These are phyloP conservation scores for Dolichallabes microphthalmus DNA, from an alignment of 2,113 vertebrate genomes.

Conservation along the genomic window DNA sequence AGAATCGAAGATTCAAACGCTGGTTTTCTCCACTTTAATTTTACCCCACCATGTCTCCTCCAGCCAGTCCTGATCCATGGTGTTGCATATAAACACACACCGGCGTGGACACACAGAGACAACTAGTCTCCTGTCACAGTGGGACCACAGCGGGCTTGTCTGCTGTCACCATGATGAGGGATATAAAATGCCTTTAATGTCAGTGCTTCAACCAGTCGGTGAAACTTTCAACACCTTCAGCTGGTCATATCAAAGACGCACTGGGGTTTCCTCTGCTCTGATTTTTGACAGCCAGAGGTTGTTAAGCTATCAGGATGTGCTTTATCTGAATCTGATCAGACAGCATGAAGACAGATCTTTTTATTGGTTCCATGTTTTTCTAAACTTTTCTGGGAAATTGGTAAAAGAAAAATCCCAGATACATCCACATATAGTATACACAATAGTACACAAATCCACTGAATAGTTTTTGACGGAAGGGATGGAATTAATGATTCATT, in stretches of 20 bases:
- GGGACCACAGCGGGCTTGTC: slow-evolving; percentile 35
- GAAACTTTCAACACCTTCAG: slow-evolving; percentile 46
- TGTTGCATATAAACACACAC: neutral
- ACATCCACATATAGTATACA: neutral
- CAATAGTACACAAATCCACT: too few relatives aligned
- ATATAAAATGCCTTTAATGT: slow-evolving; percentile 54
- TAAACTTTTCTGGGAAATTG: neutral
- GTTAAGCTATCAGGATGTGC: neutral
- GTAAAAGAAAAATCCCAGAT: neutral
- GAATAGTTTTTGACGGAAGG: neutral
- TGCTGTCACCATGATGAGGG: slow-evolving; percentile 37
- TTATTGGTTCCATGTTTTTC: neutral
- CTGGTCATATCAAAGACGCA: slow-evolving; percentile 41
- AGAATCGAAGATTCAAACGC: neutral
- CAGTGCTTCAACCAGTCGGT: slow-evolving; percentile 34
- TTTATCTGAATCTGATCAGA: slow-evolving; percentile 22
- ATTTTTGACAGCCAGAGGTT: slow-evolving; percentile 17
- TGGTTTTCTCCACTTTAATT: neutral
- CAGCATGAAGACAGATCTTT: neutral
- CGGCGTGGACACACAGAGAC: neutral
- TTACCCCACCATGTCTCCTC: neutral
- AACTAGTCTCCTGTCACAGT: slow-evolving; percentile 43
- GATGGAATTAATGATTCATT: neutral
- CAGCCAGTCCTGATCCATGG: neutral
- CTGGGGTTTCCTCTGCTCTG: slow-evolving; percentile 34